A percentile compares a stretch with the other conserved stretches of the same genome.
phyloP scores from a whole-genome alignment of 2,797 vertebrate species.

The Catostomus latipinnis region DNA sequence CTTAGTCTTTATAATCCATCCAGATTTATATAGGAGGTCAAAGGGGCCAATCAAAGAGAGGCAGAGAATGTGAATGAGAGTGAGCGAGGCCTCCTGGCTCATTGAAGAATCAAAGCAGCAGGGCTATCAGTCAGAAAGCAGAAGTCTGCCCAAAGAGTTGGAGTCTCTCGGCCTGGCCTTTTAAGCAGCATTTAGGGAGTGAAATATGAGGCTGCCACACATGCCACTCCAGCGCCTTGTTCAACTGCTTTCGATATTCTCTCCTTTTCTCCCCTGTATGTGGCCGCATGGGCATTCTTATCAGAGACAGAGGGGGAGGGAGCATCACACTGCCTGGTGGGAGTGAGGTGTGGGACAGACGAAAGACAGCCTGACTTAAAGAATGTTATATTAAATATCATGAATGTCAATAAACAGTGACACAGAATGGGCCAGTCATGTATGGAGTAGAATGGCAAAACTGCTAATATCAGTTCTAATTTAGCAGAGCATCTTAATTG shows the following conservation, averaged over 20 bases:
- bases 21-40: conserved; percentile 40
- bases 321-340: neutral
- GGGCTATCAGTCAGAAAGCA: conserved; percentile 34
- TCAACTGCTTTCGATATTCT: conserved; percentile 86
- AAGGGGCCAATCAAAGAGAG: conserved; percentile 7
- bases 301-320: conserved; percentile 56
- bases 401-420: neutral
- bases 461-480: too few species aligned
- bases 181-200: conserved; percentile 81
- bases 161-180: conserved; percentile 58
- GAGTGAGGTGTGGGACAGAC: neutral
- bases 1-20: conserved; percentile 11
- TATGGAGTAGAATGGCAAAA: neutral
- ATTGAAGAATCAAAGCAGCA: conserved; percentile 19
- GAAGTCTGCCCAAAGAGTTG: conserved; percentile 18
- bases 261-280: conserved; percentile 69
- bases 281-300: conserved; percentile 77
- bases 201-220: conserved; percentile 76
- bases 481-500: neutral
- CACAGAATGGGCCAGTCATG: neutral
- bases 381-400: neutral
- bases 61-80: neutral
- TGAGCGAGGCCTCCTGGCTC: conserved; percentile 54
- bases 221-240: conserved; percentile 69
- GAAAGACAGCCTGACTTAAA: conserved; percentile 9